A percentile compares a stretch with the other conserved stretches of the same genome.
phyloP scores from a whole-genome alignment of 1,140 invertebrate genomes.

The Tachypleus tridentatus region DNA sequence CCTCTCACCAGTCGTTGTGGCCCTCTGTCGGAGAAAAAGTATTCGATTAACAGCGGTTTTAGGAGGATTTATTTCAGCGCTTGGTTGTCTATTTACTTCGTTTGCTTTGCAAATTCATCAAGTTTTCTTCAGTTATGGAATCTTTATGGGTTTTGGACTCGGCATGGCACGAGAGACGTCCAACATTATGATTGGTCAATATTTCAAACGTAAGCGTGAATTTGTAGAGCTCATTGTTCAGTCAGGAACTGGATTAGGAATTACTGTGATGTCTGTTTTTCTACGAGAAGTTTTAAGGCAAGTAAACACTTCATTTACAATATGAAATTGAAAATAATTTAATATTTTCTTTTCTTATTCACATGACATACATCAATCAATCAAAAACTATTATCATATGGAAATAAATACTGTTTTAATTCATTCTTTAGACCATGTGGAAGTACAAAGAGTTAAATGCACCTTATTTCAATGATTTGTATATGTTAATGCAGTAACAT shows the following conservation, averaged over 20 bases:
- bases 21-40: conserved; percentile 32
- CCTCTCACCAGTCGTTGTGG: conserved; percentile 34
- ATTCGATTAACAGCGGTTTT: conserved; percentile 31
- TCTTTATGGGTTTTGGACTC: conserved; percentile 57
- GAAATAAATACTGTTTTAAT: too few species aligned
- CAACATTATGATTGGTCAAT: conserved; percentile 79
- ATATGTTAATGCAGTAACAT: too few species aligned
- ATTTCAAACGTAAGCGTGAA: conserved; percentile 70
- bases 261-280: conserved; percentile 66
- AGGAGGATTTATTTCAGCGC: conserved; percentile 32
- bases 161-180: conserved; percentile 70
- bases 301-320: too few species aligned
- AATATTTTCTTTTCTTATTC: too few species aligned
- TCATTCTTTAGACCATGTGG: too few species aligned
- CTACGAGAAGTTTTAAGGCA: conserved; percentile 45
- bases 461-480: too few species aligned
- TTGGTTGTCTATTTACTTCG: conserved; percentile 31
- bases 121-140: conserved; percentile 32
- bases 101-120: conserved; percentile 36
- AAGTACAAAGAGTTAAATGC: too few species aligned
- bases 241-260: conserved; percentile 70
- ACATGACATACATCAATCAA: too few species aligned
- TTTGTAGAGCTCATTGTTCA: conserved; percentile 78
- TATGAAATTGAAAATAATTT: too few species aligned
- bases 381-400: too few species aligned